Evolutionary conservation across 2,888 invertebrate species (phyloP).

Genomic region (Latrodectus elegans): DNA sequence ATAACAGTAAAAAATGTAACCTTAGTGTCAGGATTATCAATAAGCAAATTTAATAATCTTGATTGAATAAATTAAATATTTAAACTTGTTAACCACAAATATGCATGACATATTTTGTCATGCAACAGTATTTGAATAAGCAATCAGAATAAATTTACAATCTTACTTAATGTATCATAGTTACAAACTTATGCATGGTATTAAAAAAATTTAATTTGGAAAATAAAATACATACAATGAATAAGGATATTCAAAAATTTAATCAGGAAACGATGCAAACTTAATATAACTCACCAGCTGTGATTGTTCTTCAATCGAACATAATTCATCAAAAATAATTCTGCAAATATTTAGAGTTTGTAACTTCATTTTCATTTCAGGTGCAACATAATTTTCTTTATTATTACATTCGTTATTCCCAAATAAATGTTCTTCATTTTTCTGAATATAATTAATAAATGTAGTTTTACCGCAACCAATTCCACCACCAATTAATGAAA

Average conservation of each 20-base stretch:
- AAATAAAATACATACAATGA: too few species aligned
- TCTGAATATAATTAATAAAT: conserved; percentile 17
- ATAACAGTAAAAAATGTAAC: too few species aligned
- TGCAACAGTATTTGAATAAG: too few species aligned
- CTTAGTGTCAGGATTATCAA: too few species aligned
- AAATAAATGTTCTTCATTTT: conserved; percentile 26
- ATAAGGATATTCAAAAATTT: background rate
- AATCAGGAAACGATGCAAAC: background rate
- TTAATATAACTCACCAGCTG: conserved; percentile 20
- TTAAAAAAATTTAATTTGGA: too few species aligned
- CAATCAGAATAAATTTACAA: too few species aligned
- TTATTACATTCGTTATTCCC: background rate
- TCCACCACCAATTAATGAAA: conserved; percentile 47
- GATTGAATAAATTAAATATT: too few species aligned
- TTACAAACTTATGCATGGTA: too few species aligned
- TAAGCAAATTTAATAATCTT: too few species aligned
- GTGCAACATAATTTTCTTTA: background rate
- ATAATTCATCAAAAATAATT: conserved; percentile 45
- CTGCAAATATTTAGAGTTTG: background rate
- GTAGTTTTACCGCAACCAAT: conserved; percentile 56
- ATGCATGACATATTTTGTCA: too few species aligned
- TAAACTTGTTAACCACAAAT: too few species aligned
- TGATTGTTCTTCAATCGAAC: conserved; percentile 55
- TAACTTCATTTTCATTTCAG: background rate
- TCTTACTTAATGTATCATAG: too few species aligned